Conservation (phyloP, 2,888 invertebrate genomes). For the Leptura quadrifasciata region DNA sequence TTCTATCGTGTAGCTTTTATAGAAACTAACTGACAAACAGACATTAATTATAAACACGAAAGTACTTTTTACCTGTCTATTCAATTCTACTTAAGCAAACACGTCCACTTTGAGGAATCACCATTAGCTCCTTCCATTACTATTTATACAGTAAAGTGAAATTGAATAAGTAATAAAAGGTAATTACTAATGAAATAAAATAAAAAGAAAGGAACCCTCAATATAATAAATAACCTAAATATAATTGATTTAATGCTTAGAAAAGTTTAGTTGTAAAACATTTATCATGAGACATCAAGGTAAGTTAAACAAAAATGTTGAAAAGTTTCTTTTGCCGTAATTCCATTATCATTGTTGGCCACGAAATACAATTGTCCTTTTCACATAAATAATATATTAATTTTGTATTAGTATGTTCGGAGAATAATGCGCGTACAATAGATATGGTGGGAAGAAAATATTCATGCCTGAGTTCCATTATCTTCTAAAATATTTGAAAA, state of each 20-base stretch:
- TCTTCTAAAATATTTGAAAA: too few species aligned
- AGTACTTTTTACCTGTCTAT: conserved; percentile 34
- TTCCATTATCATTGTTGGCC: not conserved
- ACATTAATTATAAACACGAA: conserved; percentile 31
- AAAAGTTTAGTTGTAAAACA: conserved; percentile 6
- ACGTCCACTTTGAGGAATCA: conserved; percentile 25
- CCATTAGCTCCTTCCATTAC: conserved; percentile 33
- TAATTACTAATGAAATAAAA: conserved; percentile 8
- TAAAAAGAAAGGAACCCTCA: not conserved
- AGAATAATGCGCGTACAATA: too few species aligned
- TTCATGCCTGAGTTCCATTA: too few species aligned
- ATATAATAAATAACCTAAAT: conserved; percentile 17
- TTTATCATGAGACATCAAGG: not conserved
- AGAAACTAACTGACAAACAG: conserved; percentile 14
- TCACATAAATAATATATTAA: too few species aligned
- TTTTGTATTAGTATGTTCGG: too few species aligned
- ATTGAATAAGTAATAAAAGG: conserved; percentile 21
- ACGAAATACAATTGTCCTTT: not conserved
- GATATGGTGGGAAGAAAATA: too few species aligned
- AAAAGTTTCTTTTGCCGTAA: not conserved
- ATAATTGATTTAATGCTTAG: conserved; percentile 2
- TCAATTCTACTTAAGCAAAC: conserved; percentile 25
- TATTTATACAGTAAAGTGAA: conserved; percentile 8
- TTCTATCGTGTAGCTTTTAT: conserved; percentile 25
- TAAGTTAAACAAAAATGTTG: not conserved